Evolutionary conservation across 2,113 vertebrate species (phyloP), one percentile per base, ranked within the genome.

Genomic region (Meleagris gallopavo): DNA sequence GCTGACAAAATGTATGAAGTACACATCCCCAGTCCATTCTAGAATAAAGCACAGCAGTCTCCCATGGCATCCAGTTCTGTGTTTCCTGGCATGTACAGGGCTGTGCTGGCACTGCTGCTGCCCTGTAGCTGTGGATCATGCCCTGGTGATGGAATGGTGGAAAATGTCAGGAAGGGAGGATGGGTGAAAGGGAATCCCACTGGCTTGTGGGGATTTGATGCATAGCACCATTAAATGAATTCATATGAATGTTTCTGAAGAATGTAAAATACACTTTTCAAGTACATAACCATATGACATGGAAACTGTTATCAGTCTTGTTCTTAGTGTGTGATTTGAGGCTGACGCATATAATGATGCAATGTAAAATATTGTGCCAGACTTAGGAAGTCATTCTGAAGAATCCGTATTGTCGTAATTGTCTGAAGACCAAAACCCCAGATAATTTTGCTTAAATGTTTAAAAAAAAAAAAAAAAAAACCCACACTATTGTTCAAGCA

Each of bases 1-100:
- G 64, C 27, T 65, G 38, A 67, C 80, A 77, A 66, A 88, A 64
- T 85, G 11, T 67, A 34, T 64, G 74, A 87, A 87, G 72, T 46
- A 65, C 75, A 38, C 84, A 79, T 84, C 32, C 32, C 84, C 83
- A 91, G 88, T 50, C 52, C 32, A 70, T n/a, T 73, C 34, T 72
- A 57, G 74, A 92, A 46, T 78, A 50, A 95, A 80, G 32, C 40
- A 46, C 29, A 77, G 90, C 34, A 69, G 21, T 64, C 10, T 79
- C 10, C n/a, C 77, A 24, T 18, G 73, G 34, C n/a, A 55, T 41
- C 36, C 29, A 70, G 36, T 79, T 81, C 29, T 76, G 38, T 11
- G 21, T 94, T 88, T 77, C 27, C 27, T 2, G 0, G 13, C 1
- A 1, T 10, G 12, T 73, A 40, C 41, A 54, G 67, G 71, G 20